phyloP scores from a whole-genome alignment of 2,797 vertebrate genomes.

The Balearica regulorum region DNA sequence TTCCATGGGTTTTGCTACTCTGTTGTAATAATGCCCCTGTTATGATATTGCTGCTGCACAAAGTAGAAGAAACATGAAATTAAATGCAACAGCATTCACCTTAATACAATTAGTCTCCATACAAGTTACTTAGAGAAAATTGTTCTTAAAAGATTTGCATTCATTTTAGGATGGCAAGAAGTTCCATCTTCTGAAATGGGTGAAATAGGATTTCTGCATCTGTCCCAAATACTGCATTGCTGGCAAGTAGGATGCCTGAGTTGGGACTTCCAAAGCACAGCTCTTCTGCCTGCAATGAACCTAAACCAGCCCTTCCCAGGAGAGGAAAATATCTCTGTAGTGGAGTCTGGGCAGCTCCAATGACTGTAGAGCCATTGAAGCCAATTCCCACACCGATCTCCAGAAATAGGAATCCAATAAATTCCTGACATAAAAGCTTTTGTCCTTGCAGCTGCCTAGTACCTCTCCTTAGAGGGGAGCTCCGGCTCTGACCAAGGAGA shows the following conservation, averaged over 20 bases:
- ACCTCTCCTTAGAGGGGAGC: not conserved
- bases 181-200: not conserved
- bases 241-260: not conserved
- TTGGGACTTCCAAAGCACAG: not conserved
- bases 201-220: not conserved
- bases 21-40: not conserved
- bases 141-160: not conserved
- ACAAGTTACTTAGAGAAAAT: not conserved
- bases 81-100: not conserved
- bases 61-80: not conserved
- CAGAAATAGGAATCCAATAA: not conserved
- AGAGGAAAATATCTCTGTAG: not conserved
- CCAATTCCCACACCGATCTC: not conserved
- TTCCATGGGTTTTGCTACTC: not conserved
- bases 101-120: not conserved
- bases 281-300: not conserved
- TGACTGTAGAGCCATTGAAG: not conserved
- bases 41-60: not conserved
- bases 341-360: not conserved
- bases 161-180: not conserved
- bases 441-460: not conserved
- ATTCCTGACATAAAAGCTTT: not conserved
- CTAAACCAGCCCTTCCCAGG: not conserved
- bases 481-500: not conserved
- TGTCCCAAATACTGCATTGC: not conserved